Evolutionary conservation across 2,113 vertebrate species (phyloP).

Genomic region (Poeciliopsis turrubarensis): DNA sequence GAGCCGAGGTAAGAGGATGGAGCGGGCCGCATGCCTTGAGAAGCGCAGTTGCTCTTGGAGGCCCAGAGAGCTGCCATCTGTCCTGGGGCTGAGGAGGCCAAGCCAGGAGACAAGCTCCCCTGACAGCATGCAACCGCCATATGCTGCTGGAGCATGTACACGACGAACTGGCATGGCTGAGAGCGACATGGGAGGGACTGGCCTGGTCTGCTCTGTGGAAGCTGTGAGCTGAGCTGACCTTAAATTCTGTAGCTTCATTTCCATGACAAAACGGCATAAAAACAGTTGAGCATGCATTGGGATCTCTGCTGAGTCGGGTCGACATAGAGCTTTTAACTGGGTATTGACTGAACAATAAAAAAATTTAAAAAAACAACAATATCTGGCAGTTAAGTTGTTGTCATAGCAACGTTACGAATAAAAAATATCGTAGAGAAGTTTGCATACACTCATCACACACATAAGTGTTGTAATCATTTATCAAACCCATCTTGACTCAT

Average conservation of each 20-base stretch:
- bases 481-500: no score
- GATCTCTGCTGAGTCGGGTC: neutral
- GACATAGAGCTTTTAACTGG: neutral
- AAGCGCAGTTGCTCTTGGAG: slow-evolving; percentile 80
- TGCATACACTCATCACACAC: neutral
- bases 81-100: slow-evolving; percentile 79
- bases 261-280: slow-evolving; percentile 1
- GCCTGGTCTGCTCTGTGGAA: slow-evolving; percentile 20
- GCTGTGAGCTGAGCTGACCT: slow-evolving; percentile 39
- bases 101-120: slow-evolving; percentile 82
- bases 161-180: slow-evolving; percentile 37
- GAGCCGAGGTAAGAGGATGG: slow-evolving; percentile 56
- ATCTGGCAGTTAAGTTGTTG: neutral
- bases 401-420: neutral
- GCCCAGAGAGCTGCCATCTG: slow-evolving; percentile 88
- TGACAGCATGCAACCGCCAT: slow-evolving; percentile 84
- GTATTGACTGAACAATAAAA: neutral
- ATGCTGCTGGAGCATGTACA: slow-evolving; percentile 75
- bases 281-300: neutral
- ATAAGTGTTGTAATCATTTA: neutral
- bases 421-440: neutral
- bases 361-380: neutral
- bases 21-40: slow-evolving; percentile 41
- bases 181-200: slow-evolving; percentile 28
- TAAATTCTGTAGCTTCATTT: slow-evolving; percentile 24